Evolutionary conservation across 2,888 invertebrate species (phyloP), one percentile per base, ranked within the genome.

Genomic region (Erebia epiphron): DNA sequence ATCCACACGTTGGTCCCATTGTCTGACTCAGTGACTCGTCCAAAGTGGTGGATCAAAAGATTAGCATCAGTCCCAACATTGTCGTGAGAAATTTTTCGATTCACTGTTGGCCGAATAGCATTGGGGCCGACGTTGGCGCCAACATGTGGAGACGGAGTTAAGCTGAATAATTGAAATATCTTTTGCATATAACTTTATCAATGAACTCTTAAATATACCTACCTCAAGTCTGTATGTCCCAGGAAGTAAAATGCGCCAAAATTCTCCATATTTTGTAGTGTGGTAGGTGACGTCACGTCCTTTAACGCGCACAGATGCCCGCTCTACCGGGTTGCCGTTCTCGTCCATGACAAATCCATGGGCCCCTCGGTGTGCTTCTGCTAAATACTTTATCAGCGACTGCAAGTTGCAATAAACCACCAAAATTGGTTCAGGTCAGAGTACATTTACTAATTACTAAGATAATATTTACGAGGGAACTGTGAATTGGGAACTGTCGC

Each of bases 191-290:
- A 35, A 35, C 7, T 35, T 35, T 35, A 35, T 35, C 35, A 35
- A 35, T 35, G 35, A 35, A 35, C 35, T 7, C 35, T 35, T 35
- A 3, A 26, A 14, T 21, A 18, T 26, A 26, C 74, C 85, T 87
- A 98, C 98, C 94, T 97, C 96, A 14, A 98, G 90, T 79, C 95
- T 96, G 88, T 98, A 98, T 67, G 95, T 94, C 76, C 98, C 98
- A 1, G 98, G 98, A 73, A 98, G 89, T 26, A 99, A 90, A 73
- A 99, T 96, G 81, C 98, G 95, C 98, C 98, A 99, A 92, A 97
- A 99, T 88, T 99, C 98, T n/a, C 98, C 98, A 85, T 97, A 96
- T 84, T 97, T 96, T 10, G 98, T 97, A 67, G 97, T 97, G 85
- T 96, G 96, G 87, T 98, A 98, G 66, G 96, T 95, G 78, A 98